Base-by-base conservation (phyloP, 2,888 invertebrate species). In the Halocaridina rubra region DNA sequence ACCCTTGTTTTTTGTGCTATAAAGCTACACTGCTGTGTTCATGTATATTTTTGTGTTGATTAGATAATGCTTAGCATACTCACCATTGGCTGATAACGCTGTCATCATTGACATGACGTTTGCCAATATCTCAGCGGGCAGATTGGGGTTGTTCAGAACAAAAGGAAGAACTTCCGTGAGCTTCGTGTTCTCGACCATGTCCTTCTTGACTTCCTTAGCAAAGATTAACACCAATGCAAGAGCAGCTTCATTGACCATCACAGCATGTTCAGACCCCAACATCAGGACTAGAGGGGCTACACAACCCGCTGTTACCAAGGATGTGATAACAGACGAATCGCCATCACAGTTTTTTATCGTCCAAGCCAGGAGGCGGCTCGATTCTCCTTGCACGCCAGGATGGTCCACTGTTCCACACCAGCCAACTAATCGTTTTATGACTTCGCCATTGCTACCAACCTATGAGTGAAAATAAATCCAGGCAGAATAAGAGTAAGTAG, bases 321-420 rank as follows among this genome's bases (percentile, higher is more conserved):
- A 90, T 57, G 90, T 90, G 89, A 92, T 91, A 3, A 93, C 92
- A 27, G 91, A 91, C 89, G 30, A 61, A 22, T 81, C 74, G 5
- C 67, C 80, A 1, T 59, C 80, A 89, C 94, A 94, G 90, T 95
- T 94, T 90, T 94, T 95, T 76, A 95, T 93, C 33, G 91, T 76
- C 95, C 96, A 96, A 78, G 95, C 95, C 88, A 96, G 92, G 75
- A 96, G 92, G 16, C 96, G 93, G 89, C 94, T 93, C 19, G 96
- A 95, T 93, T 96, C 95, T 29, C 95, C 96, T 89, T 95, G 94
- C 3, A 97, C 96, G 24, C 97, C 96, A 74, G 95, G 94, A 91
- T 95, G 95, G 90, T 95, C 95, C 13, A 95, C 94, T 78, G 94
- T 94, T 88, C 92, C 93, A 89, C 95, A 95, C 96, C 96, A 97